Percentiles rank a stretch among this genome's conserved stretches.
Evolutionary conservation across 2,888 invertebrate species (phyloP).

Genomic region (Byasa hedistus): DNA sequence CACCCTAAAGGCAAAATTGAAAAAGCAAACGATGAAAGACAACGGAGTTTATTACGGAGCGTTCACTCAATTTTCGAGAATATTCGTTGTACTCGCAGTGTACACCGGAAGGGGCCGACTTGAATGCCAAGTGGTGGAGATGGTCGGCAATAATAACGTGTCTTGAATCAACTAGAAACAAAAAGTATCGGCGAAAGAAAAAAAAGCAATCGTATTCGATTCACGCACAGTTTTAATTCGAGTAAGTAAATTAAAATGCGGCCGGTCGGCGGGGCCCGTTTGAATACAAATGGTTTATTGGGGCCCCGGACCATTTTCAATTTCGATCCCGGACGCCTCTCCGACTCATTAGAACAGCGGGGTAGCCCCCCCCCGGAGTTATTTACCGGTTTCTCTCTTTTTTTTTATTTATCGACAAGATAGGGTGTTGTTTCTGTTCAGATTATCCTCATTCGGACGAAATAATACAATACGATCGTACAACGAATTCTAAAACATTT

Average conservation of each 20-base stretch:
- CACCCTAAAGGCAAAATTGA: conserved; percentile 38
- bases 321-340: conserved; percentile 50
- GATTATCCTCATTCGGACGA: conserved; percentile 27
- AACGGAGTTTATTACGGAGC: conserved; percentile 52
- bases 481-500: background rate
- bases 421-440: conserved; percentile 59
- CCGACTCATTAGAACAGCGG: conserved; percentile 63
- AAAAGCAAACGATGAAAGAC: conserved; percentile 55
- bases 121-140: conserved; percentile 42
- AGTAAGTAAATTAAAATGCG: conserved; percentile 79
- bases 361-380: conserved; percentile 53
- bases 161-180: conserved; percentile 70
- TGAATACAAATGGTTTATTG: conserved; percentile 78
- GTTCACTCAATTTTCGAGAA: conserved; percentile 60
- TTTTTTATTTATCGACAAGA: conserved; percentile 59
- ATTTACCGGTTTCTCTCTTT: conserved; percentile 54
- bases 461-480: background rate
- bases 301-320: conserved; percentile 58
- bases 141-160: conserved; percentile 54
- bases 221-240: conserved; percentile 77
- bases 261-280: conserved; percentile 57
- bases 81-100: conserved; percentile 49
- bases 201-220: conserved; percentile 66
- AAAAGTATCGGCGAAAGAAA: conserved; percentile 50
- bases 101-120: conserved; percentile 41